Evolutionary conservation across 1,140 invertebrate genomes (phyloP).

Genomic region (Trichonephila clavata): DNA sequence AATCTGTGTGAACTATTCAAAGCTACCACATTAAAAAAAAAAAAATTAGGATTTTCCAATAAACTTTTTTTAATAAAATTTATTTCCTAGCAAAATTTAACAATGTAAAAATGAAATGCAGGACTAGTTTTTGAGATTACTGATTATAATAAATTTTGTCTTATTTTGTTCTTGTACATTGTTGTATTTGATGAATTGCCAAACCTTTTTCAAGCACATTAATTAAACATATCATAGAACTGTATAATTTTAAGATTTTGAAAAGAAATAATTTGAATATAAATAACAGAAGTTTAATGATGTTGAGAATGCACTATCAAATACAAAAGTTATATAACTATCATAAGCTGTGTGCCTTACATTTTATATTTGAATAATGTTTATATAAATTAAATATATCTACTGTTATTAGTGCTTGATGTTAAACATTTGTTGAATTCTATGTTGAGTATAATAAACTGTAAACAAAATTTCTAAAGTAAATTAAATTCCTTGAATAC

Average conservation of each 20-base stretch:
- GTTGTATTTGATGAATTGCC: background rate
- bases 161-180: background rate
- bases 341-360: background rate
- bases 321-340: background rate
- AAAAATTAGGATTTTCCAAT: too few relatives aligned
- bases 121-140: background rate
- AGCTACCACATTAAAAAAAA: too few relatives aligned
- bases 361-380: constrained; percentile 20
- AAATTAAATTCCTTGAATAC: background rate
- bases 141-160: background rate
- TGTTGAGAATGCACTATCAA: background rate
- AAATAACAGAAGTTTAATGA: background rate
- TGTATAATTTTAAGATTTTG: background rate
- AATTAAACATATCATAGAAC: background rate
- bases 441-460: background rate
- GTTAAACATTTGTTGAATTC: background rate
- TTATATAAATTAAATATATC: background rate
- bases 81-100: too few relatives aligned
- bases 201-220: background rate
- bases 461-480: background rate
- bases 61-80: too few relatives aligned
- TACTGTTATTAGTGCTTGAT: background rate
- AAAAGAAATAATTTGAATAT: too few relatives aligned
- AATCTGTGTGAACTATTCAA: too few relatives aligned
- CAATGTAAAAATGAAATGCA: too few relatives aligned